A percentile compares a stretch with the other conserved stretches of the same genome.
phyloP scores from a whole-genome alignment of 2,797 vertebrate species.

The Sciaenops ocellatus region DNA sequence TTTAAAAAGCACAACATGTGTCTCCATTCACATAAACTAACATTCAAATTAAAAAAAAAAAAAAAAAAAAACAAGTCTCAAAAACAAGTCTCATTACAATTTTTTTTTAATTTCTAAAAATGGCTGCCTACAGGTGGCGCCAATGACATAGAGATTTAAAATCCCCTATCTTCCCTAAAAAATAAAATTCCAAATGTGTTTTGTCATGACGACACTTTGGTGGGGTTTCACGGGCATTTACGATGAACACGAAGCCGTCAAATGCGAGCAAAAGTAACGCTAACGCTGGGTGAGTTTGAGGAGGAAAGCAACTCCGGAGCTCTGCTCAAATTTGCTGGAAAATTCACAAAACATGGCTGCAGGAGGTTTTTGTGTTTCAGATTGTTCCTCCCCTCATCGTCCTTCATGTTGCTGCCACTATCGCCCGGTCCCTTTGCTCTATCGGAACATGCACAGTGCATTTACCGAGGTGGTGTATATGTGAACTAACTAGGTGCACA shows the following conservation, averaged over 20 bases:
- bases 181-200: conserved; percentile 60
- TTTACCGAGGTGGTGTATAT: conserved; percentile 13
- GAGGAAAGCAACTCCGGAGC: conserved; percentile 65
- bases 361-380: conserved; percentile 87
- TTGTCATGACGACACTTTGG: conserved; percentile 40
- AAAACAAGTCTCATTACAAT: conserved; percentile 68
- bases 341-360: conserved; percentile 90
- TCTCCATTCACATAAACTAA: not conserved
- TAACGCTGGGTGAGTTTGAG: conserved; percentile 2
- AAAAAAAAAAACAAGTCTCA: conserved; percentile 44
- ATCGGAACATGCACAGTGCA: conserved; percentile 22
- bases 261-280: not conserved
- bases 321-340: conserved; percentile 79
- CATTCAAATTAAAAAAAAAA: conserved; percentile 27
- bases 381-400: conserved; percentile 85
- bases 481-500: conserved; percentile 45
- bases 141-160: conserved; percentile 74
- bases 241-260: not conserved
- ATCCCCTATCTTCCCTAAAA: conserved; percentile 67
- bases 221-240: not conserved
- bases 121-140: conserved; percentile 85
- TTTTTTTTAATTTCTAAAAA: conserved; percentile 75
- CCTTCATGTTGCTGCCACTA: conserved; percentile 81
- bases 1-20: not conserved
- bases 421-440: conserved; percentile 50